Base-by-base conservation (phyloP, 2,113 vertebrate species). In the Tricholaema leucomelas region DNA sequence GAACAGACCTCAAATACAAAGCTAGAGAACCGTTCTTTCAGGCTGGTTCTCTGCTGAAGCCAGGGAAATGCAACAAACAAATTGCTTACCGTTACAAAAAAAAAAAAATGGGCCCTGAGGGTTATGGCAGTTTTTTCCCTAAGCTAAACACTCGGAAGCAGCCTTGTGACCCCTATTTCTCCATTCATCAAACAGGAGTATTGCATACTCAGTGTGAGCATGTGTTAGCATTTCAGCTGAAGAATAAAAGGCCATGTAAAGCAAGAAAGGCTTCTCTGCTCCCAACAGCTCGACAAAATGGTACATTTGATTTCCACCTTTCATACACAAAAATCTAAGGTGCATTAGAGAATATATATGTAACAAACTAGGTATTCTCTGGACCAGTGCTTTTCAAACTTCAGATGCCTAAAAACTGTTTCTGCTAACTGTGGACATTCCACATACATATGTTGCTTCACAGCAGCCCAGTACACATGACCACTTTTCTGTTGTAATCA, bases 141-240 rank as follows among this genome's bases (percentile, higher is more conserved):
- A 30, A 5, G 19, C 19, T n/a, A 12, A 78, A 65, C 52, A 50
- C 35, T 6, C 59, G 27, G 13, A 54, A 66, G 60, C 28, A 55
- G 54, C 27, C 36, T 36, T 50, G 27, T 23, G 50, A 42, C 11
- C 31, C 5, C 31, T 50, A 8, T 31, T 71, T 77, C 72, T 64
- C 31, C 2, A 0, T 44, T 58, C 65, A 28, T 30, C n/a, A 12
- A 23, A 16, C 1, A 1, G 58, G 9, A 36, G 42, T 36, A 36
- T 10, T 9, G 35, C 58, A 44, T 9, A 28, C 42, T 36, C 50
- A 21, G 2, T 33, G 5, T 50, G 35, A 67, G 36, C 40, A 40
- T 40, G 35, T 31, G 67, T 38, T 48, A 80, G 31, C 1, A 2
- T n/a, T 74, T 40, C 75, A 35, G 25, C 21, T 35, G 55, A 38